These are phyloP conservation scores for Zaprionus tsacasi DNA, from an alignment of 1,140 invertebrate species.

Conservation along the genomic window DNA sequence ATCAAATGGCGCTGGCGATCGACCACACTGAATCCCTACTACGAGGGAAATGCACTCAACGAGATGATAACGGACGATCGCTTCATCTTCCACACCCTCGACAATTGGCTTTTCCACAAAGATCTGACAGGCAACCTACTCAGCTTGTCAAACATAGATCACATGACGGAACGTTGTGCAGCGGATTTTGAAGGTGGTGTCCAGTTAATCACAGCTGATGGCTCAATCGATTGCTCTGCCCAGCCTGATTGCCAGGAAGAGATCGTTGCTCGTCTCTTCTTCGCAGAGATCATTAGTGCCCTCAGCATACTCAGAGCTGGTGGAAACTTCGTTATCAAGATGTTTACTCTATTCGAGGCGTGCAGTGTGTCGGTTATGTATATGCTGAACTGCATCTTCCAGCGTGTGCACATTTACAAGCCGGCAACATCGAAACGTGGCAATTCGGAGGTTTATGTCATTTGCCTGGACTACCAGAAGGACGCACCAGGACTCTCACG, in stretches of 20 bases:
- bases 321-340: conserved; percentile 94
- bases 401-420: conserved; percentile 91
- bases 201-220: conserved; percentile 94
- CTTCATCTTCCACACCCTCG: conserved; percentile 91
- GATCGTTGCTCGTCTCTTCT: conserved; percentile 90
- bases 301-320: conserved; percentile 88
- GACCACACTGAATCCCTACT: conserved; percentile 95
- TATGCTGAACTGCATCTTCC: conserved; percentile 88
- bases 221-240: conserved; percentile 94
- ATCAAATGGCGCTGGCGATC: conserved; percentile 93
- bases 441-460: conserved; percentile 96
- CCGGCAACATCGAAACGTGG: conserved; percentile 96
- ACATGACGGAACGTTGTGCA: conserved; percentile 84
- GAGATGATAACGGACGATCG: conserved; percentile 93
- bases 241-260: conserved; percentile 94
- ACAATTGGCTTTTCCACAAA: conserved; percentile 93
- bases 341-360: conserved; percentile 96
- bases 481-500: conserved; percentile 28
- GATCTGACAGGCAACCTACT: conserved; percentile 94
- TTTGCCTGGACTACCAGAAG: conserved; percentile 86
- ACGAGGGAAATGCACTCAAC: conserved; percentile 91
- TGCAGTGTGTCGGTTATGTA: conserved; percentile 92
- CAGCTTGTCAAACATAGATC: conserved; percentile 87
- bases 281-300: conserved; percentile 92
- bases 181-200: conserved; percentile 46